These are phyloP conservation scores for Pegea sp. DNA, from an alignment of 23 tunicate genomes.

Conservation along the genomic window DNA sequence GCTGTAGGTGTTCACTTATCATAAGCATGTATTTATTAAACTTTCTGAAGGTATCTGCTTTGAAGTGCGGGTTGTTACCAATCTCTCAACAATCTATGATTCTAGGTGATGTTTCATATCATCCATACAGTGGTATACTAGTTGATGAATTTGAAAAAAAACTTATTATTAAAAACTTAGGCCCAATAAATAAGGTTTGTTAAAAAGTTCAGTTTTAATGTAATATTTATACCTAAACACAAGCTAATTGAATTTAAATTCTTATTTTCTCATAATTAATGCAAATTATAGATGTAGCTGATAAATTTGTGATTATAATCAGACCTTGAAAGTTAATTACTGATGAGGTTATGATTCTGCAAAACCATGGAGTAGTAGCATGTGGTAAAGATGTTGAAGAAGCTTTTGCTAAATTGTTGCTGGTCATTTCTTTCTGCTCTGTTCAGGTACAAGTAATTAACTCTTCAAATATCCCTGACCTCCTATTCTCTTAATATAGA, in stretches of 20 bases:
- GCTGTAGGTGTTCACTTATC: too few species aligned
- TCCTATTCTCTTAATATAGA: too few species aligned
- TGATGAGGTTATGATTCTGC: constrained; percentile 82
- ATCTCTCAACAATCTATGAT: constrained; percentile 74
- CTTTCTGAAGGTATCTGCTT: constrained; percentile 30
- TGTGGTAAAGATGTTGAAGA: constrained; percentile 84
- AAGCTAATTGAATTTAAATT: too few species aligned
- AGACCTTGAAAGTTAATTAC: too few species aligned
- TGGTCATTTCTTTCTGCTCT: constrained; percentile 37
- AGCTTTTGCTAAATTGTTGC: constrained; percentile 44
- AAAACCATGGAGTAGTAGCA: constrained; percentile 76
- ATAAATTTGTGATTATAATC: too few species aligned
- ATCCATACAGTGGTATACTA: constrained; percentile 48
- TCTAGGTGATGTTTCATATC: constrained; percentile 84
- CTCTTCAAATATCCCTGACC: too few species aligned
- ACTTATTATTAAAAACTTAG: constrained; percentile 58
- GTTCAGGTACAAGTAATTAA: constrained; percentile 66
- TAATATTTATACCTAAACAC: neutral
- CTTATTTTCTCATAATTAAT: too few species aligned
- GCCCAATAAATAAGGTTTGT: constrained; percentile 74
- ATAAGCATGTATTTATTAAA: too few species aligned
- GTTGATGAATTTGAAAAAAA: constrained; percentile 68
- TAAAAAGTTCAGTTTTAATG: neutral
- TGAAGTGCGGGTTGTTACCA: constrained; percentile 78
- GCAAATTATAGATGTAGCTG: too few species aligned